phyloP scores from a whole-genome alignment of 2,113 vertebrate species.

The Nettapus auritus region DNA sequence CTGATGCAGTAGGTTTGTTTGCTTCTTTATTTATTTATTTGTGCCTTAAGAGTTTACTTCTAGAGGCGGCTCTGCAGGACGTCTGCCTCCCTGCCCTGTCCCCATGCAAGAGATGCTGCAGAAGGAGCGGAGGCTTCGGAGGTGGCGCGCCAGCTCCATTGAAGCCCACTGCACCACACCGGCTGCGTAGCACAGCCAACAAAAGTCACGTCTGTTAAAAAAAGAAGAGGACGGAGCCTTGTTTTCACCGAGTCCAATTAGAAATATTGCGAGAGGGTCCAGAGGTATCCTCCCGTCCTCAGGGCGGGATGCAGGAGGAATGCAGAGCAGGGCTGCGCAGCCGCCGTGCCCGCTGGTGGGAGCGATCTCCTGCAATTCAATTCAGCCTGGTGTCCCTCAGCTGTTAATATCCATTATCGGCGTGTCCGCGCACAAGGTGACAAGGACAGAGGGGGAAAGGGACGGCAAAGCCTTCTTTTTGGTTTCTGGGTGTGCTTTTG shows the following conservation, averaged over 20 bases:
- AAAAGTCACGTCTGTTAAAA: fast-evolving
- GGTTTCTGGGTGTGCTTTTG: not conserved
- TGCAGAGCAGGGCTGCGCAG: not conserved
- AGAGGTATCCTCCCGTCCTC: not conserved
- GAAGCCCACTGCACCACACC: fast-evolving
- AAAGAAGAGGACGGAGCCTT: not conserved
- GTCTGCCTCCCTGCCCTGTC: not conserved
- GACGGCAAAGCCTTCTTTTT: not conserved
- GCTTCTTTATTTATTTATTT: not conserved
- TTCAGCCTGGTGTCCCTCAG: not conserved
- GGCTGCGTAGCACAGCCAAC: not conserved
- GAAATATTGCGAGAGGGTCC: not conserved
- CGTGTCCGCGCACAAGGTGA: not conserved
- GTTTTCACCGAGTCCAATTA: not conserved
- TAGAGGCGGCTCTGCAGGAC: not conserved
- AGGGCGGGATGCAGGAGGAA: not conserved
- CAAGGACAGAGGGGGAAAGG: not conserved
- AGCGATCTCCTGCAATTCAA: not conserved
- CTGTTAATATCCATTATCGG: not conserved
- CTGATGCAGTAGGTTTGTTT: not conserved
- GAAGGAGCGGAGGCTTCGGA: fast-evolving
- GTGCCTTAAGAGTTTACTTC: not conserved
- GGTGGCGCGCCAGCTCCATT: fast-evolving
- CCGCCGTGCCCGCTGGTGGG: not conserved
- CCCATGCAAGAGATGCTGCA: fast-evolving